Percentiles rank a stretch among this genome's conserved stretches.
Conservation (phyloP, 2,113 vertebrate species). For the Peromyscus leucopus region DNA sequence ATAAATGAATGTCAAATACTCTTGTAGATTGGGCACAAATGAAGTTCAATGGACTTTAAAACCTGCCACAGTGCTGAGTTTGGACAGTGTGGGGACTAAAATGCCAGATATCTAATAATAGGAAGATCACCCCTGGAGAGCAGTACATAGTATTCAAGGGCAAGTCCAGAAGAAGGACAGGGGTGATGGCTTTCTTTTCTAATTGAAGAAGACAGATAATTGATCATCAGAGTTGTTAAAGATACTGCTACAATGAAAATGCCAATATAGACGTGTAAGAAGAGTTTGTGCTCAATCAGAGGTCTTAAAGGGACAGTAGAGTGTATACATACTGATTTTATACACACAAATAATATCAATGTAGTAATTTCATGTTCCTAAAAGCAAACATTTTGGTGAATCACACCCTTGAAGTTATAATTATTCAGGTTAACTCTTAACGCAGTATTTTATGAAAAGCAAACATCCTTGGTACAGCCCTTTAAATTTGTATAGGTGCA, state of each 20-base stretch:
- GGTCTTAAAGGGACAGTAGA: slow-evolving; percentile 51
- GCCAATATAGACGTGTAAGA: slow-evolving; percentile 44
- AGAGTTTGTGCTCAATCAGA: slow-evolving; percentile 31
- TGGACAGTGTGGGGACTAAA: not conserved
- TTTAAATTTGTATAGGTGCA: not conserved
- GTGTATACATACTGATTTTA: slow-evolving; percentile 31
- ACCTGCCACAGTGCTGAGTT: rapidly evolving
- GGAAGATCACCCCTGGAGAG: not conserved
- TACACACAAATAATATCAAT: not conserved
- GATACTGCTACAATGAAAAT: slow-evolving; percentile 67
- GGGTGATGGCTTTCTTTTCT: slow-evolving; percentile 79
- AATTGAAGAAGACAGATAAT: slow-evolving; percentile 82
- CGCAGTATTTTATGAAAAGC: not conserved
- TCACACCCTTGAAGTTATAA: not conserved
- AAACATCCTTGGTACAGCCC: not conserved
- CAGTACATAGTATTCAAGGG: slow-evolving; percentile 55
- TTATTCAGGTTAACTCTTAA: not conserved
- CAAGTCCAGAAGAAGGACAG: slow-evolving; percentile 65
- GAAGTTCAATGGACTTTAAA: slow-evolving; percentile 64
- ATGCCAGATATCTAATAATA: not conserved
- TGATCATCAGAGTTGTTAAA: slow-evolving; percentile 79
- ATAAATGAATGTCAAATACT: slow-evolving; percentile 50
- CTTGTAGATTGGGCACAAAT: slow-evolving; percentile 54
- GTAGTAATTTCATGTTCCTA: not conserved
- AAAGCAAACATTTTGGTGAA: not conserved